Evolutionary conservation across 2,113 vertebrate genomes (phyloP).

Genomic region (Nerophis lumbriciformis): DNA sequence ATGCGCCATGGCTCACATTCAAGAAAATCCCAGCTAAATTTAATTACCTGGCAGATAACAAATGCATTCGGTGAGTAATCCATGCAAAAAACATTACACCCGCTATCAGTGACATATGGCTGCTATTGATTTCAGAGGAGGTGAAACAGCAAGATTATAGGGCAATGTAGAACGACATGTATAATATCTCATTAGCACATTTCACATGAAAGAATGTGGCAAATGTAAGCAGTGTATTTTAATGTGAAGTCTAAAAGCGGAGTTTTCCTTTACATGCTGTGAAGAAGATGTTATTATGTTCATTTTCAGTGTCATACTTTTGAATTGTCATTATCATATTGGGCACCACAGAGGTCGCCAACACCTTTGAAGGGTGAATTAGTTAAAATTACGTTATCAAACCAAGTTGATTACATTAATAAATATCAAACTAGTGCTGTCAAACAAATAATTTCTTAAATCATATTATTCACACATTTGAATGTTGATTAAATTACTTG

Average conservation of each 20-base stretch:
- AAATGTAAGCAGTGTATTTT: neutral
- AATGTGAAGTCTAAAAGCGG: neutral
- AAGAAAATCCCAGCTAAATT: slow-evolving; percentile 1
- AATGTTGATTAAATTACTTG: no score
- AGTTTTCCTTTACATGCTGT: neutral
- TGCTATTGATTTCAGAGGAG: neutral
- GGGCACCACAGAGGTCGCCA: no score
- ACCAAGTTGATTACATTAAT: no score
- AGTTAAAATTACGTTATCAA: no score
- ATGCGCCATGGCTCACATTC: neutral
- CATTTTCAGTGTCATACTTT: no score
- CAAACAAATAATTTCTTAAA: no score
- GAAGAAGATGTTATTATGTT: neutral
- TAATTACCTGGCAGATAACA: neutral
- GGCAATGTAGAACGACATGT: neutral
- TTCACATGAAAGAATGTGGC: neutral
- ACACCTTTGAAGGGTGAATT: no score
- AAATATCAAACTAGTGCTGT: no score
- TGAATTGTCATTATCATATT: no score
- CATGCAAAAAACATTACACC: neutral
- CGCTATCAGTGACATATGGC: neutral
- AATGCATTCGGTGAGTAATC: neutral
- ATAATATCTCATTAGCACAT: neutral
- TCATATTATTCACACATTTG: no score
- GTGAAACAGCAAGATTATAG: neutral